phyloP scores from a whole-genome alignment of 2,888 invertebrate species.

The Amiota communis region DNA sequence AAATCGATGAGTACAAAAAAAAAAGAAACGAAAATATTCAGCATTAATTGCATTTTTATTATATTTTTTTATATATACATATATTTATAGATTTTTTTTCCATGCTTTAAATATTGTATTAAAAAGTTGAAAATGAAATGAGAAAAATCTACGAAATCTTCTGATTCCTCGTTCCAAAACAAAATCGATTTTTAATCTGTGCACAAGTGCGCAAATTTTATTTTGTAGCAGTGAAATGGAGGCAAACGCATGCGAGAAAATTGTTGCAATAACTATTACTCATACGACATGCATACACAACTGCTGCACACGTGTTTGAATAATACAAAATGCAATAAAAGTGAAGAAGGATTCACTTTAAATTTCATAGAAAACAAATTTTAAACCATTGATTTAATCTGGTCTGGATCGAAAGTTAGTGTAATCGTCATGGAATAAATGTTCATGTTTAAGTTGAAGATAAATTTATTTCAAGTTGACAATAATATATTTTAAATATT shows the following conservation, averaged over 20 bases:
- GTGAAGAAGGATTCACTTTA: too few relatives aligned
- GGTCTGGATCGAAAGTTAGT: too few relatives aligned
- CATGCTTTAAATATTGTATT: neutral
- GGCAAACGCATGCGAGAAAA: neutral
- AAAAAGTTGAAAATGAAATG: neutral
- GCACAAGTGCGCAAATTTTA: neutral
- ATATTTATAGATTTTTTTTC: neutral
- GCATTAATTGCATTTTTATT: constrained; percentile 11
- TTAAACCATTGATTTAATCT: too few relatives aligned
- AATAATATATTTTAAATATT: too few relatives aligned
- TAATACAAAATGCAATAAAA: too few relatives aligned
- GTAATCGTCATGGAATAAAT: too few relatives aligned
- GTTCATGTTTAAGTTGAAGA: too few relatives aligned
- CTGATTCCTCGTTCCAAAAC: neutral
- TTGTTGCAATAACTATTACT: neutral
- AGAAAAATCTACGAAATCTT: too few relatives aligned
- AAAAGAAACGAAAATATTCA: neutral
- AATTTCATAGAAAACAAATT: too few relatives aligned
- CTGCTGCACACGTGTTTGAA: too few relatives aligned
- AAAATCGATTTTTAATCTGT: constrained; percentile 15
- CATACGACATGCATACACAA: neutral
- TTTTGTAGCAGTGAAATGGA: neutral
- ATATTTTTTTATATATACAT: neutral
- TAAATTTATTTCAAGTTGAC: too few relatives aligned
- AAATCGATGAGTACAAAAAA: neutral